These are phyloP conservation scores for Oryzaephilus surinamensis DNA, from an alignment of 1,140 invertebrate genomes.

Conservation along the genomic window DNA sequence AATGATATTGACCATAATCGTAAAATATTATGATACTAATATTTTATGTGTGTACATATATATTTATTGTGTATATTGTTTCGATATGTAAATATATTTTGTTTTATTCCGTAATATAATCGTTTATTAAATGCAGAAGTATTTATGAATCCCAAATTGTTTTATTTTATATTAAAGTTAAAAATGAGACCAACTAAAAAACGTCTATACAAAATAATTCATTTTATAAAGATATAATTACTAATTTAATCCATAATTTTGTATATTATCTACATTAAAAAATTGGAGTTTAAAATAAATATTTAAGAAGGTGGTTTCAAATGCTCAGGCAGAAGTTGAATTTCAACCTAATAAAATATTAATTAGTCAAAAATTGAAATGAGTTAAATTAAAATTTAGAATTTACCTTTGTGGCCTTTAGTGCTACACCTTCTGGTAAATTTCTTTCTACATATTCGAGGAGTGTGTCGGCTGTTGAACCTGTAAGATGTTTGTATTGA, in stretches of 20 bases:
- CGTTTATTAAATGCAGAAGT: constrained; percentile 35
- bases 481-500: constrained; percentile 75
- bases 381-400: constrained; percentile 4
- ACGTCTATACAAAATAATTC: too few species aligned
- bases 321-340: constrained; percentile 40
- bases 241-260: too few species aligned
- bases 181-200: too few species aligned
- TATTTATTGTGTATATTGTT: constrained; percentile 38
- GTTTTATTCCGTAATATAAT: constrained; percentile 35
- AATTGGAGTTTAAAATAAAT: too few species aligned
- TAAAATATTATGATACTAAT: constrained; percentile 26
- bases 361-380: constrained; percentile 6
- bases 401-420: constrained; percentile 81
- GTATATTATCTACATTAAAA: too few species aligned
- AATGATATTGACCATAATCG: constrained; percentile 21
- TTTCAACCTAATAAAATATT: constrained; percentile 40
- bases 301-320: constrained; percentile 5
- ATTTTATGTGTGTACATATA: constrained; percentile 35
- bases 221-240: too few species aligned
- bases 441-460: constrained; percentile 95
- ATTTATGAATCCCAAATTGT: constrained; percentile 22
- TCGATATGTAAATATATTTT: constrained; percentile 37
- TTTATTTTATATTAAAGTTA: too few species aligned
- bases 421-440: constrained; percentile 90
- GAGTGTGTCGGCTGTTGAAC: constrained; percentile 90